Conservation (phyloP, 1,140 invertebrate species). For the Apocrypta bakeri region DNA sequence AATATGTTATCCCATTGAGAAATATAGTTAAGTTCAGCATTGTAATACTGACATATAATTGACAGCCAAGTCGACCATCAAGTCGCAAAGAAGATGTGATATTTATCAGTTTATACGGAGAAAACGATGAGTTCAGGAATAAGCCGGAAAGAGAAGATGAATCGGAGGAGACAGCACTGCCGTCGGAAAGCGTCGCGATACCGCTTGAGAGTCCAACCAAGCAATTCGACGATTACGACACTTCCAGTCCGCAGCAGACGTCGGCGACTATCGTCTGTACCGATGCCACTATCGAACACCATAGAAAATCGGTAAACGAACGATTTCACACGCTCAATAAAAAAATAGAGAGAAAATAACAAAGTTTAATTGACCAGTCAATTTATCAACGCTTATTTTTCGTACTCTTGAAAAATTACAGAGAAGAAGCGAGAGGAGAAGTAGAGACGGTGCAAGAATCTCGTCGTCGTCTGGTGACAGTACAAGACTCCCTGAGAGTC, state of each 20-base stretch:
- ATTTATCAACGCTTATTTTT: neutral
- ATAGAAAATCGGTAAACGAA: constrained; percentile 28
- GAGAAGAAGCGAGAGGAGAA: constrained; percentile 43
- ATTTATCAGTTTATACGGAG: constrained; percentile 67
- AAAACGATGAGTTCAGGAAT: constrained; percentile 53
- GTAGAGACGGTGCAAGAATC: constrained; percentile 32
- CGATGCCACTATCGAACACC: constrained; percentile 67
- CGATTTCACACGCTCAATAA: too few species aligned
- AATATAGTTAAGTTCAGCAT: too few species aligned
- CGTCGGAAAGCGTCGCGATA: constrained; percentile 69
- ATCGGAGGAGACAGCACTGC: constrained; percentile 62
- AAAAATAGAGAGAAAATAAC: neutral
- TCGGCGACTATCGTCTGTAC: constrained; percentile 61
- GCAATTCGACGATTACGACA: constrained; percentile 4
- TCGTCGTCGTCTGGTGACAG: constrained; percentile 45
- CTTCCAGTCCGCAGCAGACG: constrained; percentile 46
- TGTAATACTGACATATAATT: too few species aligned
- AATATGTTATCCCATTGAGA: too few species aligned
- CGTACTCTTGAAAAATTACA: constrained; percentile 30
- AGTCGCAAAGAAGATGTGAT: constrained; percentile 63
- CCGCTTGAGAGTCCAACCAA: constrained; percentile 67
- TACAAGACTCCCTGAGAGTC: constrained; percentile 33
- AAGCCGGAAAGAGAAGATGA: constrained; percentile 54
- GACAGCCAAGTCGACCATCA: constrained; percentile 24
- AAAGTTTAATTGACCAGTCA: too few species aligned